A percentile compares a stretch with the other conserved stretches of the same genome.
phyloP scores from a whole-genome alignment of 2,113 vertebrate genomes.

The Vulpes lagopus region DNA sequence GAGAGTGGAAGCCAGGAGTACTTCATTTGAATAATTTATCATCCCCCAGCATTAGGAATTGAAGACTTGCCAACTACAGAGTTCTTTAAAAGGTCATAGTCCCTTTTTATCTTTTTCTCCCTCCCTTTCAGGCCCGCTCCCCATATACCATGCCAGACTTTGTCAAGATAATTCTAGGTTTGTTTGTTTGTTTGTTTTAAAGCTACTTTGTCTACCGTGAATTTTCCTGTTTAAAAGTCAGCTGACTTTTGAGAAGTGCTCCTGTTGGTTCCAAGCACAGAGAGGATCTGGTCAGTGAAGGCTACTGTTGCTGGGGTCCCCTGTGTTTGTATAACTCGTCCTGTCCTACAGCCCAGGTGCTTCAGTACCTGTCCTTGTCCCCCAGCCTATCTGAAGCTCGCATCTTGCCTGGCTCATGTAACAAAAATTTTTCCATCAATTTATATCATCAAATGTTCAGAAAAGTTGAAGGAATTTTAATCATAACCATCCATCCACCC shows the following conservation, averaged over 20 bases:
- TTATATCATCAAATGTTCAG: background rate
- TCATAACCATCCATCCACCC: background rate
- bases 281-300: background rate
- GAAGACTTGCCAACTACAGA: constrained; percentile 68
- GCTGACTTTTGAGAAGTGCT: background rate
- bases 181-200: background rate
- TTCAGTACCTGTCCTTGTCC: background rate
- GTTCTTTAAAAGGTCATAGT: constrained; percentile 34
- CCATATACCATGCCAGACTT: background rate
- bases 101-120: background rate
- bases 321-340: background rate
- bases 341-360: background rate
- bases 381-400: background rate
- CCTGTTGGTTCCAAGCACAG: background rate
- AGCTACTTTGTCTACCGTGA: background rate
- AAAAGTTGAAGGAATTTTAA: background rate
- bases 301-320: background rate
- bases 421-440: background rate
- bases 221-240: background rate
- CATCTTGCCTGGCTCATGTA: background rate
- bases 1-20: constrained; percentile 51
- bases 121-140: background rate
- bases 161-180: background rate
- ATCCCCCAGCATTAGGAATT: constrained; percentile 59
- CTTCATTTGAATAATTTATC: constrained; percentile 81